Percentiles rank a stretch among this genome's conserved stretches.
These are phyloP conservation scores for Sabatieria punctata DNA, from an alignment of 2,888 invertebrate genomes.

Conservation along the genomic window DNA sequence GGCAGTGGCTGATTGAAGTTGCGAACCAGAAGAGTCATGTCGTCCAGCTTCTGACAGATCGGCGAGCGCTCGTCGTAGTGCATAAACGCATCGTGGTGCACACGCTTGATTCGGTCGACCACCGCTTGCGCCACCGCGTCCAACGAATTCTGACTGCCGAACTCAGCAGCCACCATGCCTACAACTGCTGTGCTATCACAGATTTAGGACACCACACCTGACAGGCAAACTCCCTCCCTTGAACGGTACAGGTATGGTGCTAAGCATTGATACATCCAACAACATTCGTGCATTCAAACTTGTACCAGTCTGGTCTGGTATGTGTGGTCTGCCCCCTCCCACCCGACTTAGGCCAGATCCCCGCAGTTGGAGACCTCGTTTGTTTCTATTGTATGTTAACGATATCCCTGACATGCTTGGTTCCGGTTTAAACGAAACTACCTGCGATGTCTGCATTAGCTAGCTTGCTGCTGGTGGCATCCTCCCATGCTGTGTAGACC, in stretches of 20 bases:
- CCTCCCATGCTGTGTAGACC: constrained; percentile 62
- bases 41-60: constrained; percentile 47
- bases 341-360: too few species aligned
- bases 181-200: constrained; percentile 31
- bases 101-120: constrained; percentile 61
- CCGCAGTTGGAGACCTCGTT: too few species aligned
- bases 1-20: too few species aligned
- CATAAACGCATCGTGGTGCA: constrained; percentile 60
- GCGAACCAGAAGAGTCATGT: constrained; percentile 59
- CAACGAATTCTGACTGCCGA: constrained; percentile 57
- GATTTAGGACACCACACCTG: neutral
- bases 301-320: too few species aligned
- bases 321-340: too few species aligned
- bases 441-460: too few species aligned
- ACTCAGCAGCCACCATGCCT: constrained; percentile 36
- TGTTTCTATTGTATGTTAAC: too few species aligned
- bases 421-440: too few species aligned
- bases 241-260: constrained; percentile 54
- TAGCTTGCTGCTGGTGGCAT: constrained; percentile 55
- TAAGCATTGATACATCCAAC: too few species aligned
- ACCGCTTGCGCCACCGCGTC: constrained; percentile 68
- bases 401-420: too few species aligned
- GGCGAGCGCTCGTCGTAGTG: neutral
- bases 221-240: neutral
- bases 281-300: too few species aligned